Evolutionary conservation across 1,140 invertebrate species (phyloP), one percentile per base, ranked within the genome.

Genomic region (Adelges cooleyi): DNA sequence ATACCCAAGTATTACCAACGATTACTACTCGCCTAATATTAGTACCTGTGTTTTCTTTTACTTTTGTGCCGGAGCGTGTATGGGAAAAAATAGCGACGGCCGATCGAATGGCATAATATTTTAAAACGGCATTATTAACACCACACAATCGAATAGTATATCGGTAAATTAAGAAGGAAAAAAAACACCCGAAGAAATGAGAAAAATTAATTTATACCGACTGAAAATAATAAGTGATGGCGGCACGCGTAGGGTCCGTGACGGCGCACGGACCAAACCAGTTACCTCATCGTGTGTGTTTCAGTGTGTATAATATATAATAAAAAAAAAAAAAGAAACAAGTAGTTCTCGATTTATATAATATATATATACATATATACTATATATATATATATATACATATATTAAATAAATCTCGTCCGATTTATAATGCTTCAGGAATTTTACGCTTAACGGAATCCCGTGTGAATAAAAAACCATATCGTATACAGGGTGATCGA

Each of bases 381-480:
- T n/a, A n/a, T n/a, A n/a, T n/a, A n/a, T n/a, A n/a, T n/a, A n/a
- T n/a, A n/a, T n/a, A n/a, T n/a, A n/a, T n/a, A n/a, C n/a, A n/a
- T n/a, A n/a, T n/a, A n/a, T n/a, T n/a, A n/a, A n/a, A n/a, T 46
- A 44, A 59, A 59, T 59, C 54, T 59, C 54, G 15, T 59, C 18
- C 56, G 29, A 62, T 62, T 62, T 46, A 48, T 48, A 59, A n/a
- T 59, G 20, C 42, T 11, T 17, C 23, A 18, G n/a, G 25, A 27
- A 6, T 17, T 18, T 9, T 25, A 42, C n/a, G 38, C 54, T 46
- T 29, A 59, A 59, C 54, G 17, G 54, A 59, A 17, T 48, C n/a
- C 56, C 40, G 4, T 11, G n/a, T 17, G 56, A 48, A 18, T 9
- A 38, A 40, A 44, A 42, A 23, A 44, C 53, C n/a, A n/a, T n/a